Percentiles rank a stretch among this genome's conserved stretches.
phyloP scores from a whole-genome alignment of 2,888 invertebrate genomes.

The Dicyrtomina minuta region DNA sequence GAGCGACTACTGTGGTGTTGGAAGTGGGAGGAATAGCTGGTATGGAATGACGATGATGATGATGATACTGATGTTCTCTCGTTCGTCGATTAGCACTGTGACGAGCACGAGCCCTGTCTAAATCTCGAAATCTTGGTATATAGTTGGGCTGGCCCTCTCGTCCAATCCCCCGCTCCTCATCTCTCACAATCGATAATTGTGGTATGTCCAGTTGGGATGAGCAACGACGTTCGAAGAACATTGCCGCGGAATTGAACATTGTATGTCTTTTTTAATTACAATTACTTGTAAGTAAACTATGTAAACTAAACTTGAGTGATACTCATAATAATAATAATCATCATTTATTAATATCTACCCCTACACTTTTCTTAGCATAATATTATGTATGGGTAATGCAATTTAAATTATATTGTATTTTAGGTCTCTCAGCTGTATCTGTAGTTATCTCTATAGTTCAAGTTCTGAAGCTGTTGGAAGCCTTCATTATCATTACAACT shows the following conservation, averaged over 20 bases:
- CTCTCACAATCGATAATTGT: constrained; percentile 47
- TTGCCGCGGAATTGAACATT: constrained; percentile 53
- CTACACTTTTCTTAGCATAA: too few relatives aligned
- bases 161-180: constrained; percentile 23
- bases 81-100: neutral
- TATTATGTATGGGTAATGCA: too few relatives aligned
- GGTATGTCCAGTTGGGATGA: constrained; percentile 53
- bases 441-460: too few relatives aligned
- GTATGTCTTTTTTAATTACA: too few relatives aligned
- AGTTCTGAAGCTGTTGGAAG: too few relatives aligned
- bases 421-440: too few relatives aligned
- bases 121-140: constrained; percentile 13
- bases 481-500: too few relatives aligned
- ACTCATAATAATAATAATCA: too few relatives aligned
- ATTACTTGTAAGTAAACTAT: too few relatives aligned
- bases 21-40: neutral
- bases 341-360: neutral
- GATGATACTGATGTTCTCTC: constrained; percentile 13
- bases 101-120: constrained; percentile 1
- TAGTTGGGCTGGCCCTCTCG: constrained; percentile 4
- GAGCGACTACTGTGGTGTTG: constrained; percentile 4
- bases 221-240: constrained; percentile 52
- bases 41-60: constrained; percentile 36
- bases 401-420: too few relatives aligned
- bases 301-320: neutral